phyloP scores from a whole-genome alignment of 2,113 vertebrate species.

The Hemicordylus capensis region DNA sequence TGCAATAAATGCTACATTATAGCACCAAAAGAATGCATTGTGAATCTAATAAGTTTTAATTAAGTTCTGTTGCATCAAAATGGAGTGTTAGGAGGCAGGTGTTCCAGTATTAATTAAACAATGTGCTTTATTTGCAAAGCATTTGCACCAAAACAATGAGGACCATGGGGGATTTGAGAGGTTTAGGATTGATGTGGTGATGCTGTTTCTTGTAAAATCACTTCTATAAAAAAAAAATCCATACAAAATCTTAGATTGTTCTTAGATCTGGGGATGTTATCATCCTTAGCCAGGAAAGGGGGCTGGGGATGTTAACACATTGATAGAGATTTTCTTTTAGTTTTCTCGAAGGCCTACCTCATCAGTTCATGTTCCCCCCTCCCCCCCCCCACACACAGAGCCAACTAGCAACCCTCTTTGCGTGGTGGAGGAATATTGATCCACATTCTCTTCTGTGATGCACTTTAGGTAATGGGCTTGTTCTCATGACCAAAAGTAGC shows the following conservation, averaged over 20 bases:
- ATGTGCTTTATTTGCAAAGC: slow-evolving; percentile 24
- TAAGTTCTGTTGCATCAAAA: slow-evolving; percentile 49
- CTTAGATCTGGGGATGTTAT: neutral
- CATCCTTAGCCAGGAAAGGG: neutral
- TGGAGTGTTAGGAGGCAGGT: slow-evolving; percentile 45
- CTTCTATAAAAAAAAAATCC: neutral
- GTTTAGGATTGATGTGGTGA: slow-evolving; percentile 30
- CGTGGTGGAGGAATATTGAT: too few relatives aligned
- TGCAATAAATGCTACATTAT: slow-evolving; percentile 60
- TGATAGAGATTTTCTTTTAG: too few relatives aligned
- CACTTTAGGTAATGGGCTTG: too few relatives aligned
- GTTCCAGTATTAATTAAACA: slow-evolving; percentile 50
- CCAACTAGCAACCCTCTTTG: too few relatives aligned
- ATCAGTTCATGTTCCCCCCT: too few relatives aligned
- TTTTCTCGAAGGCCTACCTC: neutral
- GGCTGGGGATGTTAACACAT: neutral
- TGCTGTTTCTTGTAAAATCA: slow-evolving; percentile 23
- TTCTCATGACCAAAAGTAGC: too few relatives aligned
- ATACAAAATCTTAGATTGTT: slow-evolving; percentile 24
- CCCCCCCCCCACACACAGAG: too few relatives aligned
- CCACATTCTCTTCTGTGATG: too few relatives aligned
- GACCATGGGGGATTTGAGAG: slow-evolving; percentile 25
- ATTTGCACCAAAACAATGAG: slow-evolving; percentile 27
- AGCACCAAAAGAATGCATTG: slow-evolving; percentile 34
- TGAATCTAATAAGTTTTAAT: slow-evolving; percentile 62